A percentile compares a stretch with the other conserved stretches of the same genome.
phyloP scores from a whole-genome alignment of 2,113 vertebrate genomes.

The Rhinogobius similis region DNA sequence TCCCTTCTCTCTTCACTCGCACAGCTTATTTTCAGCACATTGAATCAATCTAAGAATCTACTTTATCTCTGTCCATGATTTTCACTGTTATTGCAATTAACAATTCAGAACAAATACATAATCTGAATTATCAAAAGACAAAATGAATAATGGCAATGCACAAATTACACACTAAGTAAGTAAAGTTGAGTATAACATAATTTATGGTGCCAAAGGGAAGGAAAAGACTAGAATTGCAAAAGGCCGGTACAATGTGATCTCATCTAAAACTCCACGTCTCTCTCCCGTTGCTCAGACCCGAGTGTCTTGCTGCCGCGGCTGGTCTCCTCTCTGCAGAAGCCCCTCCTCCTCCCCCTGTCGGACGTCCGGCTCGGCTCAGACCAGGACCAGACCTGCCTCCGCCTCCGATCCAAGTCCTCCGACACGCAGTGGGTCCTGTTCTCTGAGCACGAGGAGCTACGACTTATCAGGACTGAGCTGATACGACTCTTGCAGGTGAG shows the following conservation, averaged over 20 bases:
- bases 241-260: too few species aligned
- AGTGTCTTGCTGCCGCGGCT: slow-evolving; percentile 68
- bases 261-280: background rate
- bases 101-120: too few species aligned
- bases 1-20: too few species aligned
- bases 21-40: background rate
- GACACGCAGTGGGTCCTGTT: slow-evolving; percentile 81
- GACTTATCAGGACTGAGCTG: slow-evolving; percentile 78
- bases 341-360: slow-evolving; percentile 77
- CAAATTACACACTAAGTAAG: too few species aligned
- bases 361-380: slow-evolving; percentile 69
- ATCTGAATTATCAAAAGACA: too few species aligned
- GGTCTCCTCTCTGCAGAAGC: slow-evolving; percentile 78
- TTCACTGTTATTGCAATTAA: too few species aligned
- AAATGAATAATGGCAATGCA: too few species aligned
- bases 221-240: too few species aligned
- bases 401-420: slow-evolving; percentile 72
- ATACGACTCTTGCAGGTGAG: slow-evolving; percentile 60
- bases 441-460: slow-evolving; percentile 81
- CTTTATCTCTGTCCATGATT: too few species aligned
- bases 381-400: slow-evolving; percentile 81
- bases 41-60: background rate
- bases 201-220: too few species aligned
- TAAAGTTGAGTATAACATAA: too few species aligned
- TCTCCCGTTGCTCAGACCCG: slow-evolving; percentile 28